Evolutionary conservation across 1,140 invertebrate species (phyloP), one percentile per base, ranked within the genome.

Genomic region (Drosophila pachea): DNA sequence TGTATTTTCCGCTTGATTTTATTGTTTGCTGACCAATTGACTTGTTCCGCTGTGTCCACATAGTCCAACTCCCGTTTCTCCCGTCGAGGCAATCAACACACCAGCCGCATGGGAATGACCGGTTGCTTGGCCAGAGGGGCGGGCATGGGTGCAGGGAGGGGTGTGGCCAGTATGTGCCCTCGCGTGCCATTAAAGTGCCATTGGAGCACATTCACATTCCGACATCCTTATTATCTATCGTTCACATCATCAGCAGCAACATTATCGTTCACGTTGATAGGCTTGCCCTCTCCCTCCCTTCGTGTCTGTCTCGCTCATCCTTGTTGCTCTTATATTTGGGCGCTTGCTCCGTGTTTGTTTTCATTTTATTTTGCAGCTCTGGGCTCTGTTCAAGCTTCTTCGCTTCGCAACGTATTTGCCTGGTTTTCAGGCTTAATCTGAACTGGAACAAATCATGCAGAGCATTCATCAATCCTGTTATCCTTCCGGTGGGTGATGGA

Each of bases 241-340:
- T 49, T 70, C 78, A 64, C 78, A 76, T 84, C 79, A 76, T 79
- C 40, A 52, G 42, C 52, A 36, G 56, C 62, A 53, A 73, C 78
- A 86, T 84, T 86, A 84, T 84, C 79, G 79, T 84, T 86, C 76
- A 70, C 86, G 86, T 84, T 84, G 81, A 84, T 84, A 70, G 81
- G 69, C 38, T 67, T n/a, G 16, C 45, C 2, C 31, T 8, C 32
- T 32, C n/a, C 43, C 38, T 59, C 45, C 50, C 35, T 32, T n/a
- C 11, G 0, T 45, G 2, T 36, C 7, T 11, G 3, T 47, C 3
- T 16, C 14, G 12, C 3, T 47, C 33, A 52, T 58, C 32, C 47
- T n/a, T n/a, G n/a, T 32, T 29, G 35, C 54, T 50, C 49, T 68
- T 55, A 35, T 49, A 63, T 42, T 63, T 68, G 35, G 54, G 35